A percentile compares a stretch with the other conserved stretches of the same genome.
phyloP scores from a whole-genome alignment of 2,797 vertebrate species.

The Yasuhikotakia modesta region DNA sequence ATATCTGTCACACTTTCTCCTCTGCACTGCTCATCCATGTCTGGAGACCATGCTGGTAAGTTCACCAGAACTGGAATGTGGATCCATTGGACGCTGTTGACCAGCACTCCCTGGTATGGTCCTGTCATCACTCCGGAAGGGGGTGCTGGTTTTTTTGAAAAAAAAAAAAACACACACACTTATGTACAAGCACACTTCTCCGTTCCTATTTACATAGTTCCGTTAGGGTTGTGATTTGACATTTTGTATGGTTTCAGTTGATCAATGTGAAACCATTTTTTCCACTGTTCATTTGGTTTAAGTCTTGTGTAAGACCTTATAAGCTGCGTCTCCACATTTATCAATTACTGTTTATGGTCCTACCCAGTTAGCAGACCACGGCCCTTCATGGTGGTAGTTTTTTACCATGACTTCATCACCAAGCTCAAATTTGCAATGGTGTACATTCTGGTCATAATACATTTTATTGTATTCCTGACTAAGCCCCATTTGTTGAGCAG shows the following conservation, averaged over 20 bases:
- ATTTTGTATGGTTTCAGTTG: background rate
- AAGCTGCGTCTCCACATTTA: constrained; percentile 18
- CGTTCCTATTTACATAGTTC: no score
- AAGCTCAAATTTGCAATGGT: constrained; percentile 11
- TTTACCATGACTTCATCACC: constrained; percentile 27
- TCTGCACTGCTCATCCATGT: no score
- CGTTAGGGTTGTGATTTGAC: no score
- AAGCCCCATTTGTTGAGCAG: constrained; percentile 1
- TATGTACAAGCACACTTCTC: no score
- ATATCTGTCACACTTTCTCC: no score
- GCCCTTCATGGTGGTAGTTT: constrained; percentile 19
- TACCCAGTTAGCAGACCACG: constrained; percentile 21
- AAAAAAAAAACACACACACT: no score
- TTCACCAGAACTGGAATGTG: no score
- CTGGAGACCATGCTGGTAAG: no score
- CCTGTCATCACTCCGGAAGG: no score
- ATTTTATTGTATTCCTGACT: constrained; percentile 33
- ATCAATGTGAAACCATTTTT: background rate
- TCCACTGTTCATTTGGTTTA: background rate
- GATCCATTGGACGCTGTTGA: no score
- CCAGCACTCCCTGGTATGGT: no score
- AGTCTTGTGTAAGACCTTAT: constrained; percentile 1
- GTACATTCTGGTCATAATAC: constrained; percentile 26
- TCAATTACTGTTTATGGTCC: constrained; percentile 19
- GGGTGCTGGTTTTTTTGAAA: no score